Conservation (phyloP, 1,140 invertebrate genomes). For the Bilobella aurantiaca region DNA sequence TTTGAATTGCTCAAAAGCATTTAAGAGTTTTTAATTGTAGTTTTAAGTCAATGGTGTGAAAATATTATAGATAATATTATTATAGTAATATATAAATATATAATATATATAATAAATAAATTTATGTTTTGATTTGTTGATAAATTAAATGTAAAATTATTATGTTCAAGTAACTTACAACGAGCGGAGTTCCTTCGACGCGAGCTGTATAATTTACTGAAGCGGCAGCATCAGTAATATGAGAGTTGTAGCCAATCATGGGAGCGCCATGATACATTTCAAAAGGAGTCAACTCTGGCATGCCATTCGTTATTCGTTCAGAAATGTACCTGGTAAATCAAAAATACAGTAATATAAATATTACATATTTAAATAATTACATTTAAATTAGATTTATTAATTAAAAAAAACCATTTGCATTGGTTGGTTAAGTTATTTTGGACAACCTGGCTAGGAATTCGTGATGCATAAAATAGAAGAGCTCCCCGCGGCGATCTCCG, state of each 20-base stretch:
- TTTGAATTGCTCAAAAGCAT: no score
- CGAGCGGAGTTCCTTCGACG: not conserved
- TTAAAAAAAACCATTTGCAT: slow-evolving; percentile 4
- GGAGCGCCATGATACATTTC: not conserved
- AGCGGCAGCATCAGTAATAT: not conserved
- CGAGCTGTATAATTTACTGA: not conserved
- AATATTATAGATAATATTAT: no score
- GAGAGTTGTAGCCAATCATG: not conserved
- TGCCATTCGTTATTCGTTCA: not conserved
- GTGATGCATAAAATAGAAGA: slow-evolving; percentile 14
- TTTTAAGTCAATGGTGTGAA: no score
- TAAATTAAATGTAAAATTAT: no score
- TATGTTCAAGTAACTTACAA: not conserved
- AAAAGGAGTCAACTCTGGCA: not conserved
- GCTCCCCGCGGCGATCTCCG: slow-evolving; percentile 10
- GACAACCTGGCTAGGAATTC: slow-evolving; percentile 7
- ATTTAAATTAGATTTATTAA: no score
- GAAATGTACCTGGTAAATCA: not conserved
- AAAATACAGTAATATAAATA: no score
- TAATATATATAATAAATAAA: no score
- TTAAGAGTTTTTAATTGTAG: no score
- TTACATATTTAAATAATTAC: no score
- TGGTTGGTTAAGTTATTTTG: not conserved
- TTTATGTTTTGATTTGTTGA: no score
- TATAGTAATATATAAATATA: no score